phyloP scores from a whole-genome alignment of 2,888 invertebrate species.

The Harpalus rufipes region DNA sequence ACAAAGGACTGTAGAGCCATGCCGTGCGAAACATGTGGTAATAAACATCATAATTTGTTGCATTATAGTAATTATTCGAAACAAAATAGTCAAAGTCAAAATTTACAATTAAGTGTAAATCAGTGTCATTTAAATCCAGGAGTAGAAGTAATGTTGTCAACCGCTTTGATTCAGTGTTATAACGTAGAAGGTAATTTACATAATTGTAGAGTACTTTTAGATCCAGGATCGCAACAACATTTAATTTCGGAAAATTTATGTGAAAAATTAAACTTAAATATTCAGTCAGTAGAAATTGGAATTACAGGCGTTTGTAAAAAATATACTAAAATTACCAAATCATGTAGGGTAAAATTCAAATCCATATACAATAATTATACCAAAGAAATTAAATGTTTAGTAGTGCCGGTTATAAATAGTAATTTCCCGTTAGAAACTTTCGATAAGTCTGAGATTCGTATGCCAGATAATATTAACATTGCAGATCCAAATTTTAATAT shows the following conservation, averaged over 20 bases:
- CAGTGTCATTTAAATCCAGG: not conserved
- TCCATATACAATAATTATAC: not conserved
- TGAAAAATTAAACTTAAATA: slow-evolving; percentile 16
- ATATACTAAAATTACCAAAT: not conserved
- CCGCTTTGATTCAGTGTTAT: not conserved
- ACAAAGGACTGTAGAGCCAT: not conserved
- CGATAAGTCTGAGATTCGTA: not conserved
- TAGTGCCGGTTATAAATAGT: slow-evolving; percentile 1
- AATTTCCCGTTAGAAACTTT: slow-evolving; percentile 8
- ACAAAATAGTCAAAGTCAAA: not conserved
- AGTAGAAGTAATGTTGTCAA: not conserved
- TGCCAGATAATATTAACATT: slow-evolving; percentile 7
- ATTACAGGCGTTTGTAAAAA: slow-evolving; percentile 2
- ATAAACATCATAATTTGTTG: not conserved
- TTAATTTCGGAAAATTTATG: slow-evolving; percentile 13
- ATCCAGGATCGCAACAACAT: slow-evolving; percentile 4
- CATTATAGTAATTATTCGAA: not conserved
- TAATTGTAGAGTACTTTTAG: not conserved
- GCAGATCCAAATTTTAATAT: slow-evolving; percentile 16
- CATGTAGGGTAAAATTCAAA: slow-evolving; percentile 18
- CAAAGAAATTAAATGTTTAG: slow-evolving; percentile 9
- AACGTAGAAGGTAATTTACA: not conserved
- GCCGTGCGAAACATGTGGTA: not conserved
- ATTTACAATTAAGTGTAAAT: not conserved
- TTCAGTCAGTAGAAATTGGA: not conserved